These are phyloP conservation scores for Corydoras sp. DNA, from an alignment of 2,113 vertebrate species.

Conservation along the genomic window DNA sequence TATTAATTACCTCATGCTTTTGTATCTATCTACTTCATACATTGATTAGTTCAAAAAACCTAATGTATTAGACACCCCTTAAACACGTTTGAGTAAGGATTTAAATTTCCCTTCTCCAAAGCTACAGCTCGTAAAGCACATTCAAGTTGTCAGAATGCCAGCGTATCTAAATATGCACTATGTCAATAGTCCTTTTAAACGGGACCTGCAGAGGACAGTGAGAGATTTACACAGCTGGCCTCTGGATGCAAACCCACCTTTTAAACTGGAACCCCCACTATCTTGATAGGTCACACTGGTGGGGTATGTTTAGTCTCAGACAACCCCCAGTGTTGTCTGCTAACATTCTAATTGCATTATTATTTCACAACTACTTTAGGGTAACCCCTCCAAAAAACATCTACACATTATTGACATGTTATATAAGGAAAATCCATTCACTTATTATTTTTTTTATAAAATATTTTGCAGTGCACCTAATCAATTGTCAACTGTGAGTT, in stretches of 20 bases:
- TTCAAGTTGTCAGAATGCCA: constrained; percentile 45
- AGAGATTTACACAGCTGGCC: constrained; percentile 53
- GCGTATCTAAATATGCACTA: constrained; percentile 48
- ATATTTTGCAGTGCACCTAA: too few relatives aligned
- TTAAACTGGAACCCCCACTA: constrained; percentile 16
- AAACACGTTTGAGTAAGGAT: constrained; percentile 23
- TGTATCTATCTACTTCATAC: not conserved
- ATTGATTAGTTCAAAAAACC: not conserved
- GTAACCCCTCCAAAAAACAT: too few relatives aligned
- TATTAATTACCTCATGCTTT: constrained; percentile 22
- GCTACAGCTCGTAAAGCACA: constrained; percentile 30
- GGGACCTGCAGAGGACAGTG: constrained; percentile 27
- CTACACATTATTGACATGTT: too few relatives aligned
- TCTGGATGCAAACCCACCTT: constrained; percentile 31
- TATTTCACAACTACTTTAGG: too few relatives aligned
- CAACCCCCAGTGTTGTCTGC: too few relatives aligned
- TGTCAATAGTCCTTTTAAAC: constrained; percentile 39
- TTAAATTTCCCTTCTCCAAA: constrained; percentile 14
- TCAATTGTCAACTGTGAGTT: too few relatives aligned
- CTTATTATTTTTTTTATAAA: too few relatives aligned
- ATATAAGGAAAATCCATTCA: too few relatives aligned
- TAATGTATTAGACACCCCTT: constrained; percentile 20
- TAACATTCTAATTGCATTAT: too few relatives aligned
- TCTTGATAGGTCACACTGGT: not conserved
- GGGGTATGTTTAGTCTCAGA: not conserved